These are phyloP conservation scores for Oncopeltus fasciatus DNA, from an alignment of 1,140 invertebrate species.

Conservation along the genomic window DNA sequence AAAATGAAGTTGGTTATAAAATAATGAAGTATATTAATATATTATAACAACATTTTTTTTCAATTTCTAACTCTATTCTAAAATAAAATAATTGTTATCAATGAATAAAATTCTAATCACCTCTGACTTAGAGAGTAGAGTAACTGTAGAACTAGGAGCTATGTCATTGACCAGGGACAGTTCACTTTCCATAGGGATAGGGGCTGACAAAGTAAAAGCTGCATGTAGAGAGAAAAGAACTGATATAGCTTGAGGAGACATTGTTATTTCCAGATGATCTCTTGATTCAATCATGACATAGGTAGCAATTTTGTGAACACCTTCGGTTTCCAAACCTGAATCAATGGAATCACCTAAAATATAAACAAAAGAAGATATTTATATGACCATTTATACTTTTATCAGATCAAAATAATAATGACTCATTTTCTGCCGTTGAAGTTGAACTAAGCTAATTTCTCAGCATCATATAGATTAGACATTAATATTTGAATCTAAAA, in stretches of 20 bases:
- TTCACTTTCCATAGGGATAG: constrained; percentile 3
- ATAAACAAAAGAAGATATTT: no score
- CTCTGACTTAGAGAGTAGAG: constrained; percentile 23
- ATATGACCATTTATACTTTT: no score
- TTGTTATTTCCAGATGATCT: constrained; percentile 49
- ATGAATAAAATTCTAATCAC: constrained; percentile 13
- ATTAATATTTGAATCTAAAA: no score
- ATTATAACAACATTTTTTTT: neutral
- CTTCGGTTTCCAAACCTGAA: constrained; percentile 35
- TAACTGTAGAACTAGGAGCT: constrained; percentile 22
- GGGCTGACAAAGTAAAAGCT: constrained; percentile 25
- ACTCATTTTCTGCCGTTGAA: no score
- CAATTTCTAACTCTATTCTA: neutral
- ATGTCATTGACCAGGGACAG: constrained; percentile 24
- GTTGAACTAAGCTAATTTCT: no score
- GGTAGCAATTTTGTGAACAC: constrained; percentile 36
- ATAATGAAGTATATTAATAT: neutral
- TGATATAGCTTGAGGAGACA: constrained; percentile 46
- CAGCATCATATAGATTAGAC: no score
- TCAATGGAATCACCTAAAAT: constrained; percentile 28
- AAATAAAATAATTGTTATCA: neutral
- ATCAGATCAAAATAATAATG: no score
- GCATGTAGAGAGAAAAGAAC: constrained; percentile 41
- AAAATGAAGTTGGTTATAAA: no score
- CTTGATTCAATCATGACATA: constrained; percentile 52